Evolutionary conservation across 1,140 invertebrate genomes (phyloP).

Genomic region (Mya arenaria): DNA sequence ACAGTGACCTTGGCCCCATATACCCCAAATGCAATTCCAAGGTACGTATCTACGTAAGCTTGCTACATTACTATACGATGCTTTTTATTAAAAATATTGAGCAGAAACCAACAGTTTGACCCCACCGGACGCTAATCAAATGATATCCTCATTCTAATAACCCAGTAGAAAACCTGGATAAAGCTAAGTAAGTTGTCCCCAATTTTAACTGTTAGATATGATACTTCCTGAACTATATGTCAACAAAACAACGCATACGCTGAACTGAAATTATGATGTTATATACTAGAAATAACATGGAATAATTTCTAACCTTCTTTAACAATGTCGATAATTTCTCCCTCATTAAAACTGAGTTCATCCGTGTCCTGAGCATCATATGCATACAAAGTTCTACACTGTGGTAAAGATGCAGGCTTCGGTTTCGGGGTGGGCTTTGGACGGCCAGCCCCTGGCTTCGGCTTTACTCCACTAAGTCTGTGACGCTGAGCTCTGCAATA

Average conservation of each 20-base stretch:
- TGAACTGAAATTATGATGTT: too few relatives aligned
- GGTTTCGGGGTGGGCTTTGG: constrained; percentile 79
- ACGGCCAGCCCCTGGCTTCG: constrained; percentile 75
- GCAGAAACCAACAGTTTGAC: too few relatives aligned
- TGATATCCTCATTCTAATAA: too few relatives aligned
- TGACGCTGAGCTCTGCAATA: constrained; percentile 79
- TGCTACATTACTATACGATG: too few relatives aligned
- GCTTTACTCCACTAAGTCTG: constrained; percentile 59
- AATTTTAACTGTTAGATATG: background rate
- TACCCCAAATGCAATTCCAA: too few relatives aligned
- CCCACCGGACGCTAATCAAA: too few relatives aligned
- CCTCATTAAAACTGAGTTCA: constrained; percentile 86
- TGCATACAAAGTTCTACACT: constrained; percentile 85
- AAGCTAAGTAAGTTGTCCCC: too few relatives aligned
- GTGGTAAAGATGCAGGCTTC: constrained; percentile 82
- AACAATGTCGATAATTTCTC: constrained; percentile 86
- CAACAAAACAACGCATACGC: background rate
- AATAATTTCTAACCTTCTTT: constrained; percentile 84
- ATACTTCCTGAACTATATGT: background rate
- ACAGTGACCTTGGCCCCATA: too few relatives aligned
- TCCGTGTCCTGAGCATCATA: constrained; percentile 88
- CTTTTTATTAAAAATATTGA: too few relatives aligned
- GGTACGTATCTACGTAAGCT: too few relatives aligned
- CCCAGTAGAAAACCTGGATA: too few relatives aligned
- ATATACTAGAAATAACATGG: too few relatives aligned